A percentile compares a stretch with the other conserved stretches of the same genome.
Evolutionary conservation across 1,140 invertebrate genomes (phyloP).

Genomic region (Stenopsyche tienmushanensis): DNA sequence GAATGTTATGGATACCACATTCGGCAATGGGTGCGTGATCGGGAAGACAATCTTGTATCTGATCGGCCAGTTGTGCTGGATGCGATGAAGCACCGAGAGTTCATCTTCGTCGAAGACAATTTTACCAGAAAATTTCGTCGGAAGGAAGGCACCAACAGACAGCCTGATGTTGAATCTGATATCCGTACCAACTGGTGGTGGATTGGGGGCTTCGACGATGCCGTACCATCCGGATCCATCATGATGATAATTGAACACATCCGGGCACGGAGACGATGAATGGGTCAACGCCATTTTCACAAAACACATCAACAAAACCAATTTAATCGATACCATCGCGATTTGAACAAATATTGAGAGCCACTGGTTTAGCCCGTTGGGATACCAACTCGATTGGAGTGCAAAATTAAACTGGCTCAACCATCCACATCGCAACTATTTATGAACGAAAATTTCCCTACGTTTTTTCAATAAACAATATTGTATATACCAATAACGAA

Average conservation of each 20-base stretch:
- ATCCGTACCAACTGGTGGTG: conserved; percentile 41
- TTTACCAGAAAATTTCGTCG: conserved; percentile 46
- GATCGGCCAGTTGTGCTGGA: conserved; percentile 43
- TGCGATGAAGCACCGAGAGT: conserved; percentile 40
- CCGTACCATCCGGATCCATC: conserved; percentile 46
- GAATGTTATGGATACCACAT: conserved; percentile 44
- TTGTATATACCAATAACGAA: too few species aligned
- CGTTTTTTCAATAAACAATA: too few species aligned
- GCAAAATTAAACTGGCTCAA: too few species aligned
- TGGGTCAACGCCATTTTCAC: too few species aligned
- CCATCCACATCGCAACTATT: too few species aligned
- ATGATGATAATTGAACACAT: conserved; percentile 49
- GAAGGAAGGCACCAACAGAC: conserved; percentile 42
- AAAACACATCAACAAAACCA: too few species aligned
- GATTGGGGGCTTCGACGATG: conserved; percentile 44
- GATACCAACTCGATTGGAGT: too few species aligned
- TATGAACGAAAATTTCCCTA: too few species aligned
- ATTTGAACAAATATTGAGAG: too few species aligned
- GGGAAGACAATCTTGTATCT: conserved; percentile 48
- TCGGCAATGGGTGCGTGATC: conserved; percentile 44
- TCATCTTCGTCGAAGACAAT: conserved; percentile 45
- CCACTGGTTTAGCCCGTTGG: too few species aligned
- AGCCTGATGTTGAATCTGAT: conserved; percentile 44
- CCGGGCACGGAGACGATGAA: conserved; percentile 50
- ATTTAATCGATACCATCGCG: too few species aligned